Conservation (phyloP, 2,888 invertebrate genomes). For the Agapostemon virescens region DNA sequence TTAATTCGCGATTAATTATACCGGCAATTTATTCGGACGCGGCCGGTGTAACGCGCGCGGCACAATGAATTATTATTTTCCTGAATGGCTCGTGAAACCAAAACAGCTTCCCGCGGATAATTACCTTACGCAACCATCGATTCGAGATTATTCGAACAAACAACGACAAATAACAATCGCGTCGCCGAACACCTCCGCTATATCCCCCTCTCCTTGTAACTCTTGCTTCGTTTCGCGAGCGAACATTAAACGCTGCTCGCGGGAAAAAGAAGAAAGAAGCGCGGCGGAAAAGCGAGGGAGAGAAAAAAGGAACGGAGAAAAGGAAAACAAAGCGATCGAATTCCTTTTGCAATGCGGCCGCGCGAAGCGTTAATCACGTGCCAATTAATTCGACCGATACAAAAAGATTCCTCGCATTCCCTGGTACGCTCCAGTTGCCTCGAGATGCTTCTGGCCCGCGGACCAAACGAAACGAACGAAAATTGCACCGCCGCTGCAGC, state of each 20-base stretch:
- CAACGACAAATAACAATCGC: background rate
- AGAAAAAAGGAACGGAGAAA: background rate
- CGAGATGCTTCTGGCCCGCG: background rate
- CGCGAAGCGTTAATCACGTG: conserved; percentile 12
- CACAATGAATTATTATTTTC: conserved; percentile 11
- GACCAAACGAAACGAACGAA: conserved; percentile 14
- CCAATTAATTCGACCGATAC: conserved; percentile 24
- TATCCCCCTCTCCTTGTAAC: background rate
- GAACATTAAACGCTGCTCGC: background rate
- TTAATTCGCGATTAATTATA: conserved; percentile 16
- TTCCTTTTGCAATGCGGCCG: conserved; percentile 7
- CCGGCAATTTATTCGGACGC: conserved; percentile 12
- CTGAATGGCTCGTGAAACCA: background rate
- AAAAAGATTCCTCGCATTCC: conserved; percentile 13
- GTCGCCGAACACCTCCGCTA: too few species aligned
- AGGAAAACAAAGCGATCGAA: background rate
- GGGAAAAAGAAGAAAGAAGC: background rate
- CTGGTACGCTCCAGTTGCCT: conserved; percentile 9
- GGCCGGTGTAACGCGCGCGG: background rate
- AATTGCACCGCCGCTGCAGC: conserved; percentile 4
- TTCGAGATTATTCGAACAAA: conserved; percentile 6
- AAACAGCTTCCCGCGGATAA: conserved; percentile 13
- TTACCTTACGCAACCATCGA: conserved; percentile 6
- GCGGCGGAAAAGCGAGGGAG: background rate
- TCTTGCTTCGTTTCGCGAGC: background rate